phyloP scores from a whole-genome alignment of 2,888 invertebrate species.

The Cerastoderma edule region DNA sequence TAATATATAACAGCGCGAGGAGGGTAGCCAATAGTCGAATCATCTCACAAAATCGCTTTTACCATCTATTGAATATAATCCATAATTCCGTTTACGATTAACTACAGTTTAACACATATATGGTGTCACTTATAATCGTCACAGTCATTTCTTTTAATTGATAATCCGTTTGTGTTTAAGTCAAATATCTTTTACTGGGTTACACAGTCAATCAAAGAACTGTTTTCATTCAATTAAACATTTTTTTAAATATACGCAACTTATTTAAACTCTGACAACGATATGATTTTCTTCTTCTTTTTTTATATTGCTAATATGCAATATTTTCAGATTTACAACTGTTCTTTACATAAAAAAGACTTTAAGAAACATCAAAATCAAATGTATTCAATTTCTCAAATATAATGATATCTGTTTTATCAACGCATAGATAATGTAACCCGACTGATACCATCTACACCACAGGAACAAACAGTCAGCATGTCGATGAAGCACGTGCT shows the following conservation, averaged over 20 bases:
- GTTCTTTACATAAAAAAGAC: too few species aligned
- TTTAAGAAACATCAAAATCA: too few species aligned
- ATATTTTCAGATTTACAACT: too few species aligned
- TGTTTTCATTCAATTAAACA: neutral
- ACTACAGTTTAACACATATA: neutral
- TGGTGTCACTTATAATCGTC: neutral
- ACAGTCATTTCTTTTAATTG: neutral
- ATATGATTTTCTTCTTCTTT: too few species aligned
- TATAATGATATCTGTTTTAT: too few species aligned
- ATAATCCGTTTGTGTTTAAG: neutral
- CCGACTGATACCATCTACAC: too few species aligned
- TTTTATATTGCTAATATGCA: too few species aligned
- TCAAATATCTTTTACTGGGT: neutral
- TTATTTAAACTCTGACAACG: too few species aligned
- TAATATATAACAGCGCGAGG: neutral
- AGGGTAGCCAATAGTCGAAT: slow-evolving; percentile 7
- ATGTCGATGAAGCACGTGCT: slow-evolving; percentile 11
- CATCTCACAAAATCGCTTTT: slow-evolving; percentile 4
- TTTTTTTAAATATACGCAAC: neutral
- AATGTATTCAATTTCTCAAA: too few species aligned
- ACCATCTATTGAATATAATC: neutral
- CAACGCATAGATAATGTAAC: too few species aligned
- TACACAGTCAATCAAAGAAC: neutral
- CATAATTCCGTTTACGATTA: slow-evolving; percentile 14
- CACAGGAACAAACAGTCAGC: too few species aligned